These are phyloP conservation scores for Timema cristinae DNA, from an alignment of 2,888 invertebrate species.

Conservation along the genomic window DNA sequence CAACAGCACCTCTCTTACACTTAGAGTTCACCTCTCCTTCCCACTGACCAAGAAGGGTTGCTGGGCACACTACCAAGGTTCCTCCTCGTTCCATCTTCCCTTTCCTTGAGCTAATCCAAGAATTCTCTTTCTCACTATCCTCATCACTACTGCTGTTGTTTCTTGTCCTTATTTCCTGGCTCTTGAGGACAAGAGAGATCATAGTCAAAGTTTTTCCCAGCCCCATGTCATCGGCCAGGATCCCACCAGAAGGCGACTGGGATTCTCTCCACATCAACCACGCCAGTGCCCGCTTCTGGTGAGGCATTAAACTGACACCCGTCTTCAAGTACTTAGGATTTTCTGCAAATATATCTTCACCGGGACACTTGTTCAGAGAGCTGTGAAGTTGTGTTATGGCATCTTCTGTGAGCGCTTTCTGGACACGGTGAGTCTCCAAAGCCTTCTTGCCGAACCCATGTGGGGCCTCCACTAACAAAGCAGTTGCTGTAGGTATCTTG, in stretches of 20 bases:
- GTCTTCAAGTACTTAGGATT: slow-evolving; percentile 59
- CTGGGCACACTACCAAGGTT: slow-evolving; percentile 89
- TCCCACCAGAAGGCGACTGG: slow-evolving; percentile 82
- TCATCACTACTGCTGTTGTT: not conserved
- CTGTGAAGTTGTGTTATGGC: slow-evolving; percentile 67
- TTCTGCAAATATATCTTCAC: slow-evolving; percentile 52
- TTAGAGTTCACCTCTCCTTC: slow-evolving; percentile 68
- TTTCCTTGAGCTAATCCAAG: not conserved
- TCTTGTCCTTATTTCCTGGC: slow-evolving; percentile 32
- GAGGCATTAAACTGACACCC: slow-evolving; percentile 63
- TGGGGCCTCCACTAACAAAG: too few relatives aligned
- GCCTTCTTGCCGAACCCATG: slow-evolving; percentile 42
- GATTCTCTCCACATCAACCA: slow-evolving; percentile 89
- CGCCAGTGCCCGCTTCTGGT: slow-evolving; percentile 79
- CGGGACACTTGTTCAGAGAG: slow-evolving; percentile 64
- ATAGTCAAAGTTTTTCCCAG: slow-evolving; percentile 80
- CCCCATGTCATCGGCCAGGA: slow-evolving; percentile 82
- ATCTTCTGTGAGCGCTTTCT: slow-evolving; percentile 66
- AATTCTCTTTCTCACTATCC: not conserved
- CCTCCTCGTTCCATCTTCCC: slow-evolving; percentile 52
- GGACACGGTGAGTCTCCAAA: slow-evolving; percentile 62
- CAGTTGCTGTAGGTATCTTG: too few relatives aligned
- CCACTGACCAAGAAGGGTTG: slow-evolving; percentile 90
- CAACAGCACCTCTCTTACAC: slow-evolving; percentile 56
- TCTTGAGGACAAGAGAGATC: slow-evolving; percentile 66